Conservation (phyloP, 2,113 vertebrate genomes). For the Cyanoderma ruficeps region DNA sequence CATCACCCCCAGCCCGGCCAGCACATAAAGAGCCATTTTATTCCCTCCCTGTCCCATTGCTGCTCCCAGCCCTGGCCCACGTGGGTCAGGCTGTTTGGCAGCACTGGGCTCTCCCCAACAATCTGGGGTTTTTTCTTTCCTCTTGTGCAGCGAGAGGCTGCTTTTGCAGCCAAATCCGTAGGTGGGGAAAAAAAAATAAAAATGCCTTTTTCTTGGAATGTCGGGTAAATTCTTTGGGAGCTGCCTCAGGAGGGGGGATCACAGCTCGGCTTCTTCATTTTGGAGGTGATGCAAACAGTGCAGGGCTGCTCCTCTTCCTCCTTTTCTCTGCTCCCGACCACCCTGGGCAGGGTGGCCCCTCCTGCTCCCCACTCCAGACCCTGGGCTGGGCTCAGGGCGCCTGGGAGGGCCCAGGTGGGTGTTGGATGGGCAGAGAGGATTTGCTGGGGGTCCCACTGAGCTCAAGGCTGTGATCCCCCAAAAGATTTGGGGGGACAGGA, state of each 20-base stretch:
- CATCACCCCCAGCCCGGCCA: neutral
- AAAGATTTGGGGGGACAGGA: neutral
- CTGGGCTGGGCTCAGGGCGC: neutral
- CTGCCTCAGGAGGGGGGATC: neutral
- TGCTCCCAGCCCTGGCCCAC: slow-evolving; percentile 9
- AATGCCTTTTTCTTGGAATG: neutral
- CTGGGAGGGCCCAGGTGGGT: neutral
- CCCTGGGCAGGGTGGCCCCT: neutral
- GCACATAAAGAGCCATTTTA: slow-evolving; percentile 62
- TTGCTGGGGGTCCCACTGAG: neutral
- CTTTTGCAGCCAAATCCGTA: slow-evolving; percentile 15
- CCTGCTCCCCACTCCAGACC: rapidly evolving
- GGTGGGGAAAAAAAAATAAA: neutral
- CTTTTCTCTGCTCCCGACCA: neutral
- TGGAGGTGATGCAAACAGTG: neutral
- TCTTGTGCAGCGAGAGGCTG: neutral
- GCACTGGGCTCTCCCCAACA: neutral
- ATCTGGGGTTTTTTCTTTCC: neutral
- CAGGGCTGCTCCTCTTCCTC: neutral
- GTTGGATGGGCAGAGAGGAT: neutral
- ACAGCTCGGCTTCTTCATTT: neutral
- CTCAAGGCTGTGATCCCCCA: neutral
- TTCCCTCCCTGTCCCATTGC: neutral
- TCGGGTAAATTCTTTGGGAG: neutral
- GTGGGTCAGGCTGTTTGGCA: neutral